Evolutionary conservation across 2,888 invertebrate species (phyloP).

Genomic region (Nasonia oneida): DNA sequence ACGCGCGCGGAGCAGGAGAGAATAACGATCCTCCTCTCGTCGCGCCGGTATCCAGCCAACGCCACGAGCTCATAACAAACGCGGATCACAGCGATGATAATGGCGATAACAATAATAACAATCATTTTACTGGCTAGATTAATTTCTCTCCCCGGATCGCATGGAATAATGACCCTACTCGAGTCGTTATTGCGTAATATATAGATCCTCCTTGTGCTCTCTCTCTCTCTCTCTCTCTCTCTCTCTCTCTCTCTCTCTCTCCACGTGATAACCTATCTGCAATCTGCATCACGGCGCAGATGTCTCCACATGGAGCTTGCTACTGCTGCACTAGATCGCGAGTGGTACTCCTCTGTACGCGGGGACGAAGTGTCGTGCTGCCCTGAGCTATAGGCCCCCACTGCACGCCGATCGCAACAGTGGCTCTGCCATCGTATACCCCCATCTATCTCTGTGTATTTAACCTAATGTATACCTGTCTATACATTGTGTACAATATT

Average conservation of each 20-base stretch:
- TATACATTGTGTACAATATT: slow-evolving; percentile 27
- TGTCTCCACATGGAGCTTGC: background rate
- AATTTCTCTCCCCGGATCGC: slow-evolving; percentile 46
- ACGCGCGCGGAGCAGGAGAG: background rate
- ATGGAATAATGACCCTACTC: slow-evolving; percentile 50
- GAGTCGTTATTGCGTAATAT: slow-evolving; percentile 45
- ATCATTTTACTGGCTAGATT: slow-evolving; percentile 53
- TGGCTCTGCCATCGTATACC: background rate
- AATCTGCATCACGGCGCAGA: slow-evolving; percentile 2
- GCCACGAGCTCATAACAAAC: slow-evolving; percentile 21
- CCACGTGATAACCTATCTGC: slow-evolving; percentile 39
- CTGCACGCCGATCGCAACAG: background rate
- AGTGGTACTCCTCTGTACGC: background rate
- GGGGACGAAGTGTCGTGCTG: background rate
- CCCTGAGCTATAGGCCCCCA: background rate
- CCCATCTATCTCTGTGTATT: background rate
- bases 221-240: too few species aligned
- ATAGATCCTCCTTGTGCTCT: slow-evolving; percentile 3
- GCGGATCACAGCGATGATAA: slow-evolving; percentile 4
- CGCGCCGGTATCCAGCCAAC: background rate
- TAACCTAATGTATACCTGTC: background rate
- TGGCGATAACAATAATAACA: slow-evolving; percentile 49
- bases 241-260: background rate
- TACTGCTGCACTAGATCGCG: background rate
- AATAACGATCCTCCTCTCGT: slow-evolving; percentile 22